Percentiles rank a stretch among this genome's conserved stretches.
phyloP scores from a whole-genome alignment of 2,888 invertebrate genomes.

The Caenorhabditis becei region DNA sequence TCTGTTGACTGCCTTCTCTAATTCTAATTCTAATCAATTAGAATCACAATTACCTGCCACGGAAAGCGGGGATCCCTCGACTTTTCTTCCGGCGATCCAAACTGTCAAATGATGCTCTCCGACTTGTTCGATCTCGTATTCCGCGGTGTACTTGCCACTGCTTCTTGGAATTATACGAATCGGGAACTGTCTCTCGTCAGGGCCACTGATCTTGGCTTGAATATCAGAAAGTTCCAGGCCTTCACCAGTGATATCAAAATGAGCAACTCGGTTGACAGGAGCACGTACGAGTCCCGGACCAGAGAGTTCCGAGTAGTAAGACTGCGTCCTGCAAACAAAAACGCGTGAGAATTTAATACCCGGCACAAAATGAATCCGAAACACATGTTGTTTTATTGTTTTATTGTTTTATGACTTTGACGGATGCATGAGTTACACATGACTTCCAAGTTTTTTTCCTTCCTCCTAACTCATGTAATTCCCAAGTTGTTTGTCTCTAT shows the following conservation, averaged over 20 bases:
- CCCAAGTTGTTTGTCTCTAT: slow-evolving; percentile 14
- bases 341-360: neutral
- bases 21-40: no score
- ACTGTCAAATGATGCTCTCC: slow-evolving; percentile 93
- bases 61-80: slow-evolving; percentile 71
- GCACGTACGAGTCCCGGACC: slow-evolving; percentile 82
- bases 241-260: slow-evolving; percentile 72
- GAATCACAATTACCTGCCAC: slow-evolving; percentile 66
- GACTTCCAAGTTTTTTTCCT: slow-evolving; percentile 10
- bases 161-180: slow-evolving; percentile 90
- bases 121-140: slow-evolving; percentile 88
- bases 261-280: slow-evolving; percentile 86
- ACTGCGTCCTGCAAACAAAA: slow-evolving; percentile 62
- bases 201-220: slow-evolving; percentile 84
- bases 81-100: slow-evolving; percentile 90
- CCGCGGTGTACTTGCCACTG: slow-evolving; percentile 90
- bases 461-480: neutral
- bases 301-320: slow-evolving; percentile 78
- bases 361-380: neutral
- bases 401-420: neutral
- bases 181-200: slow-evolving; percentile 90
- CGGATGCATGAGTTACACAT: no score
- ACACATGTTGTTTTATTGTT: slow-evolving; percentile 35
- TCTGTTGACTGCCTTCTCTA: neutral
- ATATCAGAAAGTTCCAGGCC: slow-evolving; percentile 71